Conservation (phyloP, 2,113 vertebrate species). For the Burhinus bistriatus region DNA sequence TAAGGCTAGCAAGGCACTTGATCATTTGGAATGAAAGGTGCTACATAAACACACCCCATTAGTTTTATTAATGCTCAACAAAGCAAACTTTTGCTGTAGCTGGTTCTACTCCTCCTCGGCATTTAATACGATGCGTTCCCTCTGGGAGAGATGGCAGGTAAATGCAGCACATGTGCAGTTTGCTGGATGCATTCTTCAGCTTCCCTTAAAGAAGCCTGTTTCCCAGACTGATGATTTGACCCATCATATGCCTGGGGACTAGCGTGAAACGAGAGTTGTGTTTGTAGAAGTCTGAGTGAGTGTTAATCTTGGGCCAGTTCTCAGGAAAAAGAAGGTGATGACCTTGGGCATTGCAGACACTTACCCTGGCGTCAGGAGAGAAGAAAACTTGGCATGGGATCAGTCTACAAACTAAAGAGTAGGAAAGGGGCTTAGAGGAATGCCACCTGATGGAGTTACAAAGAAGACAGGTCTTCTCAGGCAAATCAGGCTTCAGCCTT, state of each 20-base stretch:
- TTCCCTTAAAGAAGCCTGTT: neutral
- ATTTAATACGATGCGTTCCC: neutral
- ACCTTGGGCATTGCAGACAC: neutral
- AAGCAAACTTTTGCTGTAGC: slow-evolving; percentile 35
- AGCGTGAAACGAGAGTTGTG: neutral
- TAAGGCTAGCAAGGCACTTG: slow-evolving; percentile 22
- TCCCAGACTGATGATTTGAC: neutral
- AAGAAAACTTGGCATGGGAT: neutral
- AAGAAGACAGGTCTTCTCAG: neutral
- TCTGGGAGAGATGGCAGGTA: neutral
- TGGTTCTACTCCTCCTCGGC: neutral
- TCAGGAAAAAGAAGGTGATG: neutral
- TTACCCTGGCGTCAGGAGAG: neutral
- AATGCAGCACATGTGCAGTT: neutral
- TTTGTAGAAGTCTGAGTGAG: neutral
- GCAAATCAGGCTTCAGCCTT: neutral
- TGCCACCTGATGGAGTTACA: neutral
- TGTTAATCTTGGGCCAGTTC: neutral
- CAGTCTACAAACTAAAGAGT: neutral
- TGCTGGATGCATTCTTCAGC: neutral
- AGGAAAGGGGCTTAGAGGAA: neutral
- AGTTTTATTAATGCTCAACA: slow-evolving; percentile 52
- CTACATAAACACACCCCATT: slow-evolving; percentile 48
- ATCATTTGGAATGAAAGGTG: slow-evolving; percentile 47
- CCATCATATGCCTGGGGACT: neutral